Conservation (phyloP, 2,797 vertebrate genomes). For the Vireo griseus region DNA sequence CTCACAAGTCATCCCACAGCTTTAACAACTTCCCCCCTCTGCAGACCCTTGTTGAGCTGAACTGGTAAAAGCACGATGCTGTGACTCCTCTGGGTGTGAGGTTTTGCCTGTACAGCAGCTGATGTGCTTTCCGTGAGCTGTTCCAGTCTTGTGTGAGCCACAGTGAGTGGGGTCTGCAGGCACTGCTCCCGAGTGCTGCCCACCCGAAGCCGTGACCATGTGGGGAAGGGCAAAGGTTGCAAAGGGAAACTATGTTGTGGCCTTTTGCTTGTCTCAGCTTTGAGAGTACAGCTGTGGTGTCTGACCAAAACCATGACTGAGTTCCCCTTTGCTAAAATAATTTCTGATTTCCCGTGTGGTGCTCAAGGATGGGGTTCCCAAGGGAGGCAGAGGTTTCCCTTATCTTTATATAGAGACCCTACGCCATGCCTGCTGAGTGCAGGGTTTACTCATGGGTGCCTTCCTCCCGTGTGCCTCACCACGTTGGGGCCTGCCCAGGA, state of each 20-base stretch:
- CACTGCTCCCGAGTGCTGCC: accelerated
- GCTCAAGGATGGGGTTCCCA: neutral
- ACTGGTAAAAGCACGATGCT: accelerated
- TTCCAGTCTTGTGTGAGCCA: neutral
- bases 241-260: neutral
- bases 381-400: neutral
- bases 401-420: neutral
- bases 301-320: neutral
- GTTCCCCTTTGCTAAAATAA: neutral
- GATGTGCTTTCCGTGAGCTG: neutral
- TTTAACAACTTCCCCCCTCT: neutral
- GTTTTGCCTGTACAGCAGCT: neutral
- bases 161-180: accelerated
- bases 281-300: neutral
- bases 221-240: neutral
- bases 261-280: neutral
- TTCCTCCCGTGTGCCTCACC: neutral
- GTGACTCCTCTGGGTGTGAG: accelerated
- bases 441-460: neutral
- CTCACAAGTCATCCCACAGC: neutral
- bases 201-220: accelerated
- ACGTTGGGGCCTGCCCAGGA: neutral
- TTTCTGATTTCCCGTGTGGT: neutral
- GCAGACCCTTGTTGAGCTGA: neutral
- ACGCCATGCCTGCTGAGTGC: accelerated